Percentiles rank a stretch among this genome's conserved stretches.
phyloP scores from a whole-genome alignment of 2,797 vertebrate genomes.

The Knipowitschia caucasica region DNA sequence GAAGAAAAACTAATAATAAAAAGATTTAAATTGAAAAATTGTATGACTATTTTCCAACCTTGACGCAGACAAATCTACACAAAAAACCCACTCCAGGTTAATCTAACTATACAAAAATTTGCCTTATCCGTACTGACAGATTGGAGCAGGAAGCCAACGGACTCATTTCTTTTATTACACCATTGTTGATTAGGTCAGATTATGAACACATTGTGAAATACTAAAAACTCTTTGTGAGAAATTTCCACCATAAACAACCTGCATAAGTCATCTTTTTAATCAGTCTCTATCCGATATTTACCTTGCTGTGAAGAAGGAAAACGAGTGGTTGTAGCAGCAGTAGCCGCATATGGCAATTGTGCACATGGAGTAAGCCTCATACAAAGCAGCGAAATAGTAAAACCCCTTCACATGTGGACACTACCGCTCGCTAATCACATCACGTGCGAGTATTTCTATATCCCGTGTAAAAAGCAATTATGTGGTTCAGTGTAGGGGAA shows the following conservation, averaged over 20 bases:
- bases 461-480: conserved; percentile 9
- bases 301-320: background rate
- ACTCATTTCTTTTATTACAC: too few relatives aligned
- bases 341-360: conserved; percentile 12
- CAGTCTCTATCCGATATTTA: conserved; percentile 19
- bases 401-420: background rate
- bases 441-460: conserved; percentile 16
- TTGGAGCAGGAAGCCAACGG: too few relatives aligned
- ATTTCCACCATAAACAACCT: conserved; percentile 5
- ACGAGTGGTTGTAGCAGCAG: conserved; percentile 5
- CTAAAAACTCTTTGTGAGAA: too few relatives aligned
- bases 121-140: too few relatives aligned
- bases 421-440: conserved; percentile 18
- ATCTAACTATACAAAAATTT: too few relatives aligned
- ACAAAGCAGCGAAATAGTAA: conserved; percentile 1
- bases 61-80: too few relatives aligned
- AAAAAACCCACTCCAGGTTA: too few relatives aligned
- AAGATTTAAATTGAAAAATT: too few relatives aligned
- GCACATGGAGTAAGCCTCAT: conserved; percentile 4
- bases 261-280: conserved; percentile 19
- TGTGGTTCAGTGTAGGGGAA: background rate
- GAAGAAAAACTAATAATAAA: too few relatives aligned
- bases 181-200: too few relatives aligned
- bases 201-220: too few relatives aligned
- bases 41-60: too few relatives aligned